Conservation (phyloP, 2,113 vertebrate species). For the Ophiodon elongatus region DNA sequence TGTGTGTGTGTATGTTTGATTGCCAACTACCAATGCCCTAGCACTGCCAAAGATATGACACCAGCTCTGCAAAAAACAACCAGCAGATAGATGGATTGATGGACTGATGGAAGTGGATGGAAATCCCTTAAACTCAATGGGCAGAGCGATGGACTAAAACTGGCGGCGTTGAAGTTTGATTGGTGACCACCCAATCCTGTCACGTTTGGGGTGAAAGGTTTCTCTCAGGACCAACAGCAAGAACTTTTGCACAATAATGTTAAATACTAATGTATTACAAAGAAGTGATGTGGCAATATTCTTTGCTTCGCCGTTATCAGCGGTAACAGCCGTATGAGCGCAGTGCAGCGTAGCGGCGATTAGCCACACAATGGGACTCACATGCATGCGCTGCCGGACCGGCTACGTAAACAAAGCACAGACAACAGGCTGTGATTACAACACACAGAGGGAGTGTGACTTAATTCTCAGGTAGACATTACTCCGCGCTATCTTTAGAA, state of each 20-base stretch:
- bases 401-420: neutral
- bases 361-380: neutral
- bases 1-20: constrained; percentile 3
- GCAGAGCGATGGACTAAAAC: constrained; percentile 14
- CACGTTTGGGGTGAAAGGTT: neutral
- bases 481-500: neutral
- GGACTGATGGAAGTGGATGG: constrained; percentile 15
- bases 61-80: constrained; percentile 54
- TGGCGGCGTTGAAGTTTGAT: constrained; percentile 1
- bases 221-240: neutral
- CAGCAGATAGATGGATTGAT: constrained; percentile 43
- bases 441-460: neutral
- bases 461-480: neutral
- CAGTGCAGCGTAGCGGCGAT: neutral
- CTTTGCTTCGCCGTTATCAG: neutral
- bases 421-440: neutral
- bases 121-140: constrained; percentile 35
- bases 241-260: neutral
- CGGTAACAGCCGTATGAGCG: neutral
- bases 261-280: neutral
- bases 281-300: neutral
- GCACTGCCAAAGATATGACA: constrained; percentile 59
- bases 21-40: constrained; percentile 38
- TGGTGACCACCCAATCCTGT: constrained; percentile 14
- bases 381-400: neutral